Percentiles rank a stretch among this genome's conserved stretches.
These are phyloP conservation scores for Varanus salvator DNA, from an alignment of 2,113 vertebrate species.

Conservation along the genomic window DNA sequence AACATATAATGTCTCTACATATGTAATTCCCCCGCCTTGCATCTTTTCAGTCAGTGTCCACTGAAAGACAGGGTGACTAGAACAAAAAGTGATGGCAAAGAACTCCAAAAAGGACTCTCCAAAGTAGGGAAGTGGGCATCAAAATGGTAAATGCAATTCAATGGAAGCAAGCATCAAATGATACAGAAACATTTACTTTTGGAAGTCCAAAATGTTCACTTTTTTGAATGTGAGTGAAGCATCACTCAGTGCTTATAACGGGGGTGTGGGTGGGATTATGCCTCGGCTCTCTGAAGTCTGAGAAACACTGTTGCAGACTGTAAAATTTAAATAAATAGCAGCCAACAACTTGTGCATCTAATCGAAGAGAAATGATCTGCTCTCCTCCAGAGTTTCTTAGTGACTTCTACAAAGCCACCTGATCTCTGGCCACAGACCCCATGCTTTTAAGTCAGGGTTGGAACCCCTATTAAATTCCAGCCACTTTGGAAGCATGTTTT, in stretches of 20 bases:
- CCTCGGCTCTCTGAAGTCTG: background rate
- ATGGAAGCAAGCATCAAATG: too few relatives aligned
- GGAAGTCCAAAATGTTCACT: too few relatives aligned
- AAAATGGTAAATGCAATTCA: too few relatives aligned
- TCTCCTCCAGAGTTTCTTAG: conserved; percentile 19
- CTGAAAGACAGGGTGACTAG: background rate
- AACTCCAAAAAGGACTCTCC: too few relatives aligned
- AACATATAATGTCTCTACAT: background rate
- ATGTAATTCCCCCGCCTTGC: background rate
- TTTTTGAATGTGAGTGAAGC: background rate
- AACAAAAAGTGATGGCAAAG: too few relatives aligned
- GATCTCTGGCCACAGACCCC: conserved; percentile 19
- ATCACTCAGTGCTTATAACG: background rate
- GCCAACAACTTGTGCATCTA: background rate
- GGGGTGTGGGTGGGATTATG: background rate
- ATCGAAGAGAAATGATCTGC: background rate
- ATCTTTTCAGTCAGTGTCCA: background rate
- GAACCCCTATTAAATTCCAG: conserved; percentile 37
- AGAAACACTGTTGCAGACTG: background rate
- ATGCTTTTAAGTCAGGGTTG: conserved; percentile 51
- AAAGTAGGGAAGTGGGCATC: too few relatives aligned
- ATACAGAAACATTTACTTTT: too few relatives aligned
- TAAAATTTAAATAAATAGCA: background rate
- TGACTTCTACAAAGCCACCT: conserved; percentile 5
- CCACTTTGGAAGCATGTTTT: background rate